Base-by-base conservation (phyloP, 2,797 vertebrate genomes). In the Tapirus indicus region DNA sequence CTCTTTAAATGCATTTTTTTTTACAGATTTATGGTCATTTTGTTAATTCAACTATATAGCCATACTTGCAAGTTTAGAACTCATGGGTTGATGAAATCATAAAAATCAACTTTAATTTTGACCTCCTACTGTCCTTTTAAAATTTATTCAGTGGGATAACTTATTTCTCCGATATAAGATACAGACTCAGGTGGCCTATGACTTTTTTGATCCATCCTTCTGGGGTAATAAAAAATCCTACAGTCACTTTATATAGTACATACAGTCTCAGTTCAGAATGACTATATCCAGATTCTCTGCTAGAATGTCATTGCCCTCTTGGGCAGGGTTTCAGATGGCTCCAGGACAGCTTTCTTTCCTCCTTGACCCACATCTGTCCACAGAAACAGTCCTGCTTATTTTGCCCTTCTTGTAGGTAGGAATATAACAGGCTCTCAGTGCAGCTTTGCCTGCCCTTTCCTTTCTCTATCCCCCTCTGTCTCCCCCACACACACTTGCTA, bases 101-200 rank as follows among this genome's bases (percentile, higher is more conserved):
- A 83, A 90, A 77, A 91, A n/a, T 84, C 29, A 85, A n/a, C 93
- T 72, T 86, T n/a, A 64, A 72, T 94, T 95, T 92, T 85, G 78
- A 74, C 44, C 41, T 94, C 12, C 27, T 47, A 6, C 17, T 95
- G 20, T 68, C 16, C 64, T 94, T 92, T 95, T 79, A 93, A 96
- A 89, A 74, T 75, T 58, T 66, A 16, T 80, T 91, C 14, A 41
- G 16, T 58, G 7, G 32, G 16, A 52, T 95, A n/a, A 78, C 25
- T 64, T 68, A 9, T 60, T 95, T 38, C n/a, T 88, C n/a, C 80
- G 35, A 62, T 85, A 72, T 0, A 91, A n/a, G 27, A 47, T 88
- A 3, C 47, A 72, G n/a, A 93, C 68, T 89, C 38, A 66, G 41
- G 4, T 11, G 32, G 25, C 68, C 62, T 8, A 0, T 92, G 69